Evolutionary conservation across 1,140 invertebrate species (phyloP).

Genomic region (Saccostrea cuccullata): DNA sequence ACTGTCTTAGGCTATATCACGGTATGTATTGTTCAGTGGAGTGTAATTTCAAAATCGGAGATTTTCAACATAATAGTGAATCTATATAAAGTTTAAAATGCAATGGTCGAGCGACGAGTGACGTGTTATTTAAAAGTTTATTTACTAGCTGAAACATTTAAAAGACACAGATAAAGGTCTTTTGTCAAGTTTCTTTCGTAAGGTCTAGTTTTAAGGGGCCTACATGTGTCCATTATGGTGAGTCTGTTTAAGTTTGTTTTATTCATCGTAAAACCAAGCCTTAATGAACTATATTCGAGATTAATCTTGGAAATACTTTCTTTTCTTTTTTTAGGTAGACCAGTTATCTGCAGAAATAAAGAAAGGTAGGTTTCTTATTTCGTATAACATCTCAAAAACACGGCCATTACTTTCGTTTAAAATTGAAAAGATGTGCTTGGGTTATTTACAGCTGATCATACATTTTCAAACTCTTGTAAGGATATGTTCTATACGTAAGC

Average conservation of each 20-base stretch:
- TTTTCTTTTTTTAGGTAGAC: neutral
- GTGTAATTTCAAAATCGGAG: neutral
- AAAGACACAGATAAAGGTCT: constrained; percentile 1
- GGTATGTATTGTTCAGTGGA: neutral
- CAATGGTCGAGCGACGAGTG: neutral
- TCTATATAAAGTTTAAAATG: neutral
- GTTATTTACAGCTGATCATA: too few species aligned
- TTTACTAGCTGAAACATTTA: neutral
- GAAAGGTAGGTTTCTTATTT: neutral
- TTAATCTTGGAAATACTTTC: neutral
- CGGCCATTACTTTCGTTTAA: too few species aligned
- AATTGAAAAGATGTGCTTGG: too few species aligned
- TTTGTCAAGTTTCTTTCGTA: constrained; percentile 2
- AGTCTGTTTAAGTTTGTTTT: neutral
- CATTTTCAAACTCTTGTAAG: too few species aligned
- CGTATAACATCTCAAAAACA: too few species aligned
- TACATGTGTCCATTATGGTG: neutral
- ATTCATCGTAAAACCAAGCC: neutral
- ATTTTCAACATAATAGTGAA: neutral
- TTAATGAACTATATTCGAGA: neutral
- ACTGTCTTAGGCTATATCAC: too few species aligned
- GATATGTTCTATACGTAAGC: too few species aligned
- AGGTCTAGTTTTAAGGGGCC: neutral
- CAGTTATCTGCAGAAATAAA: constrained; percentile 18
- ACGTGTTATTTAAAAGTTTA: constrained; percentile 13